Conservation (phyloP, 64 coral and sea anemone species). For the Stichodactyla mertensii region DNA sequence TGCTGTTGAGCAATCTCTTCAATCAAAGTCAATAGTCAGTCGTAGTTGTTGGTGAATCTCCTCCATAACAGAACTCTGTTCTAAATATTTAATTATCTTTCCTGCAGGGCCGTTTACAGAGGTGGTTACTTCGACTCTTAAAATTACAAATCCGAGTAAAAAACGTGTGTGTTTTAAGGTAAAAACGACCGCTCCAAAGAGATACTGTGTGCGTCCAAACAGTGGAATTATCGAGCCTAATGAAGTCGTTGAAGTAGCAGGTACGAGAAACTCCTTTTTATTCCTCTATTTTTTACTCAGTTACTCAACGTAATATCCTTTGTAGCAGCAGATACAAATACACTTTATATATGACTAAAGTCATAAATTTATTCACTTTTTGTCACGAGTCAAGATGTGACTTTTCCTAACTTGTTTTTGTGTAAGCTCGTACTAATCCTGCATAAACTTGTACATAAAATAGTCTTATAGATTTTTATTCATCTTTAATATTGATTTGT, state of each 20-base stretch:
- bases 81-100: constrained; percentile 11
- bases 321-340: no score
- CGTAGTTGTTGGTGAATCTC: not conserved
- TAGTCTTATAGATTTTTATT: no score
- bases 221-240: constrained; percentile 80
- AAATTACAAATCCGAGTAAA: constrained; percentile 87
- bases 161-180: constrained; percentile 96
- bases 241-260: constrained; percentile 84
- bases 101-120: constrained; percentile 84
- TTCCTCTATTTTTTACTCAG: not conserved
- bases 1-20: not conserved
- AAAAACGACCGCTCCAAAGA: constrained; percentile 93
- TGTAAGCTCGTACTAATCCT: no score
- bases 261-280: constrained; percentile 29
- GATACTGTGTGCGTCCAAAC: constrained; percentile 94
- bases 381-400: no score
- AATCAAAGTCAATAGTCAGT: not conserved
- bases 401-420: no score
- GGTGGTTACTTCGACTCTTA: constrained; percentile 82
- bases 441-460: no score
- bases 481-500: no score
- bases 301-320: not conserved
- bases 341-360: no score
- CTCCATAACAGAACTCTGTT: not conserved
- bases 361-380: no score